Evolutionary conservation across 1,140 invertebrate species (phyloP).

Genomic region (Drosophila kanapiae): DNA sequence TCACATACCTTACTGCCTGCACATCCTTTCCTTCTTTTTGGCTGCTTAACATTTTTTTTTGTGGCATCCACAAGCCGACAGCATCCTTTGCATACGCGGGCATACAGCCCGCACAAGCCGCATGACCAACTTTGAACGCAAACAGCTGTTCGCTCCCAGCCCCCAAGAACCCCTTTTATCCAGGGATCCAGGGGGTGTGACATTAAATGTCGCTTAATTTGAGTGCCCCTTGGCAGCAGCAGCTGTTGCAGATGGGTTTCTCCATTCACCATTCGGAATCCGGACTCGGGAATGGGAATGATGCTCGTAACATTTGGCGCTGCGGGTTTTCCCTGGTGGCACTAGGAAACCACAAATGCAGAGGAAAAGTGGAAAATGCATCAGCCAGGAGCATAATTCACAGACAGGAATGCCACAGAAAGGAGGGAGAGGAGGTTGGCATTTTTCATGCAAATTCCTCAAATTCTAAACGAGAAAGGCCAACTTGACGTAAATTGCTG

Average conservation of each 20-base stretch:
- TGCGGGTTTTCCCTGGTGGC: slow-evolving; percentile 20
- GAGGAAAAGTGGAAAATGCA: slow-evolving; percentile 23
- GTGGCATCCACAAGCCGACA: slow-evolving; percentile 31
- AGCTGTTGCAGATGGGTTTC: slow-evolving; percentile 35
- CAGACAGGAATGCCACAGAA: slow-evolving; percentile 22
- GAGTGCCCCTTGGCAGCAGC: slow-evolving; percentile 55
- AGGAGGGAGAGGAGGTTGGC: too few species aligned
- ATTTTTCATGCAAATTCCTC: slow-evolving; percentile 23
- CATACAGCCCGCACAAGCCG: slow-evolving; percentile 38
- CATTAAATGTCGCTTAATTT: slow-evolving; percentile 69
- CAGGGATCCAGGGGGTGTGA: slow-evolving; percentile 28
- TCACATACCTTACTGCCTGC: not conserved
- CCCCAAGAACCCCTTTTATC: not conserved
- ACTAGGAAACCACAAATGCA: slow-evolving; percentile 27
- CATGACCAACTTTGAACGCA: slow-evolving; percentile 60
- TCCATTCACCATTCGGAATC: slow-evolving; percentile 5
- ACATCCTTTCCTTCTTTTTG: slow-evolving; percentile 12
- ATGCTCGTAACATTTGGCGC: slow-evolving; percentile 31
- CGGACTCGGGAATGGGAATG: slow-evolving; percentile 5
- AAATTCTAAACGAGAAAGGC: slow-evolving; percentile 18
- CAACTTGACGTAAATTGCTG: slow-evolving; percentile 19
- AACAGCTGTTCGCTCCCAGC: slow-evolving; percentile 35
- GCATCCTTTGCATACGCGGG: slow-evolving; percentile 56
- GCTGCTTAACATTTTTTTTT: slow-evolving; percentile 57
- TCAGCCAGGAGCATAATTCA: slow-evolving; percentile 38